Evolutionary conservation across 1,140 invertebrate genomes (phyloP).

Genomic region (Diachasma alloeum): DNA sequence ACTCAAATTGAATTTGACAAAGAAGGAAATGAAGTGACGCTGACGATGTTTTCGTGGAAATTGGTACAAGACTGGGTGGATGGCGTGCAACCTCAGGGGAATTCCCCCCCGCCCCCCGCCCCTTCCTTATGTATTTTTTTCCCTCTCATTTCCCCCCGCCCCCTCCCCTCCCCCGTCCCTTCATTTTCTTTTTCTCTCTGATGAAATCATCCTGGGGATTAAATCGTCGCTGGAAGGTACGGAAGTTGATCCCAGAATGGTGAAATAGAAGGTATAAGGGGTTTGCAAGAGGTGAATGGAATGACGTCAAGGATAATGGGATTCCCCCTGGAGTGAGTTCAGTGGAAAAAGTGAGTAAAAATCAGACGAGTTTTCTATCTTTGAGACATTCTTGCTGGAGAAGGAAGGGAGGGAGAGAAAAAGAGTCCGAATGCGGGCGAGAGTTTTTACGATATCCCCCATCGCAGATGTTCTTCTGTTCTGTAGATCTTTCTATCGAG

Average conservation of each 20-base stretch:
- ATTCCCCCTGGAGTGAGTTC: constrained; percentile 18
- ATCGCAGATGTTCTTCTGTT: no score
- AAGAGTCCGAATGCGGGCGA: neutral
- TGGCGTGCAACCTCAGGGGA: neutral
- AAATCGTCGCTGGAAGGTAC: constrained; percentile 20
- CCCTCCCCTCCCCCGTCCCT: neutral
- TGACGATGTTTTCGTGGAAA: constrained; percentile 11
- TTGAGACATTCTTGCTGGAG: neutral
- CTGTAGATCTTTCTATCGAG: no score
- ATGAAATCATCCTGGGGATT: constrained; percentile 27
- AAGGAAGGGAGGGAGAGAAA: neutral
- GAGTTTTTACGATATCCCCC: no score
- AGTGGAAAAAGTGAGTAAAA: constrained; percentile 17
- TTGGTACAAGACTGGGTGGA: constrained; percentile 12
- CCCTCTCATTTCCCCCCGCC: neutral
- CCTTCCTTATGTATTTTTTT: neutral
- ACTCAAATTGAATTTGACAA: neutral
- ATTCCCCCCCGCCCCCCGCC: neutral
- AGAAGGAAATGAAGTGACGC: constrained; percentile 10
- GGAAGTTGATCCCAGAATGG: constrained; percentile 8
- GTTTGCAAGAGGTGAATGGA: constrained; percentile 6
- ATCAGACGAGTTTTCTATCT: neutral
- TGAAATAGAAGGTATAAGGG: constrained; percentile 1
- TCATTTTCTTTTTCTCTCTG: neutral
- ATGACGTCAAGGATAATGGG: constrained; percentile 27